Evolutionary conservation across 2,113 vertebrate species (phyloP).

Genomic region (Leiothrix lutea): DNA sequence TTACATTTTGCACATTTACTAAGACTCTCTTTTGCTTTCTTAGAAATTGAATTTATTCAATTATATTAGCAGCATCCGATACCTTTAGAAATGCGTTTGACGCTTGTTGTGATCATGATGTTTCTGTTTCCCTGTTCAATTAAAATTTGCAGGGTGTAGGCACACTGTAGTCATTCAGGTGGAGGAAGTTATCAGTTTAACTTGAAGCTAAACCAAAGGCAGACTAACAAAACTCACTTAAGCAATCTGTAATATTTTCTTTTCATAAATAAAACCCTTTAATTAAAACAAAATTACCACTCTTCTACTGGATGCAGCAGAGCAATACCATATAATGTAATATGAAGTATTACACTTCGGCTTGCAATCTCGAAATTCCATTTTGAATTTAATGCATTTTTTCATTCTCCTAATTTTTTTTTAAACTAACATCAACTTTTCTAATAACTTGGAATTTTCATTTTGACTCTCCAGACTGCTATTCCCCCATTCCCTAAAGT

Average conservation of each 20-base stretch:
- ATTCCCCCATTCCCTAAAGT: background rate
- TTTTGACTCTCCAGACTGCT: slow-evolving; percentile 1
- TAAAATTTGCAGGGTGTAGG: background rate
- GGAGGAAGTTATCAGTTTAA: background rate
- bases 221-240: background rate
- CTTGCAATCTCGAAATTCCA: background rate
- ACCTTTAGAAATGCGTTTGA: background rate
- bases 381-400: background rate
- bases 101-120: background rate
- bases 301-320: background rate
- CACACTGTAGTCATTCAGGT: background rate
- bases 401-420: background rate
- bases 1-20: background rate
- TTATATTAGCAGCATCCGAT: background rate
- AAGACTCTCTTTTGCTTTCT: background rate
- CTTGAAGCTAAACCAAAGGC: background rate
- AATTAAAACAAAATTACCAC: background rate
- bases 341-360: background rate
- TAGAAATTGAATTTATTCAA: background rate
- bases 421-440: background rate
- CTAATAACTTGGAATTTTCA: background rate
- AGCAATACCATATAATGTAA: background rate
- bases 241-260: background rate
- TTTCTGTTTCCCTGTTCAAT: background rate
- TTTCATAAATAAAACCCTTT: background rate